Percentiles rank a stretch among this genome's conserved stretches.
These are phyloP conservation scores for Mobula hypostoma DNA, from an alignment of 2,113 vertebrate genomes.

Conservation along the genomic window DNA sequence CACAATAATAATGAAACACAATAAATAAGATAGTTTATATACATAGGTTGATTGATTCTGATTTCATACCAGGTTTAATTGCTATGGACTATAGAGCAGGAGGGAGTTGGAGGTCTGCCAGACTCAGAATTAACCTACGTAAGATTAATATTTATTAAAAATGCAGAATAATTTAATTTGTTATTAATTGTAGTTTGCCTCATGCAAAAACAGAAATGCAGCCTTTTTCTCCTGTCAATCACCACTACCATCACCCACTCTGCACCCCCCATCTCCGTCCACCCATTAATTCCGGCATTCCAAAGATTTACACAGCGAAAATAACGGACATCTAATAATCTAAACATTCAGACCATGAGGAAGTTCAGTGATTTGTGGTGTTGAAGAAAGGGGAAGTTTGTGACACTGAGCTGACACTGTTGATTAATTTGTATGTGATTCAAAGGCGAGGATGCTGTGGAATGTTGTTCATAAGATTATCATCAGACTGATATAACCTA, in stretches of 20 bases:
- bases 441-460: conserved; percentile 7
- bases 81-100: not conserved
- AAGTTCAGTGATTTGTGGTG: conserved; percentile 14
- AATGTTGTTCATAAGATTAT: conserved; percentile 6
- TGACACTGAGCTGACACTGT: not conserved
- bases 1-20: no score
- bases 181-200: not conserved
- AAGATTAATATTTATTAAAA: conserved; percentile 26
- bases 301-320: not conserved
- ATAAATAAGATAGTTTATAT: no score
- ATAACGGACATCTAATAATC: not conserved
- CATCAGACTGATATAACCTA: not conserved
- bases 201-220: not conserved
- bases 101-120: not conserved
- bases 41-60: not conserved
- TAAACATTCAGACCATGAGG: conserved; percentile 1
- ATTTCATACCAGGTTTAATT: conserved; percentile 1
- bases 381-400: not conserved
- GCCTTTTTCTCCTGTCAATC: not conserved
- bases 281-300: not conserved
- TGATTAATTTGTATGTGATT: conserved; percentile 14
- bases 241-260: no score
- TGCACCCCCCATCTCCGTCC: not conserved
- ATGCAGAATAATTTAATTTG: conserved; percentile 16
- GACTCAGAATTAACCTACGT: not conserved